Percentiles rank a stretch among this genome's conserved stretches.
Conservation (phyloP, 2,888 invertebrate genomes). For the Phengaris arion region DNA sequence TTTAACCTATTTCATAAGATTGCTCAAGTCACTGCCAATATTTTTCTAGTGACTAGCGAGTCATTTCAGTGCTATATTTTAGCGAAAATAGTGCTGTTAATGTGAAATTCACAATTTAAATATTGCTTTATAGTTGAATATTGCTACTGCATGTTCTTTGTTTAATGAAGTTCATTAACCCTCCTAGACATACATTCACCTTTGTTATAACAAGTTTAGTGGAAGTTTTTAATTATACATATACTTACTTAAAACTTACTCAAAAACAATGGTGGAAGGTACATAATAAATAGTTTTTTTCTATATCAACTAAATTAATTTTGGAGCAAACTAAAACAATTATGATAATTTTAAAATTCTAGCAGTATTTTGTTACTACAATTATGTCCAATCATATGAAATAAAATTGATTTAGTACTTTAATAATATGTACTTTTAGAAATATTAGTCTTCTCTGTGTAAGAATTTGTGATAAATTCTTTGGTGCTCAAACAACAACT, state of each 20-base stretch:
- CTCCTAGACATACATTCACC: constrained; percentile 3
- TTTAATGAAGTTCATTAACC: constrained; percentile 15
- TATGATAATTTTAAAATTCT: no score
- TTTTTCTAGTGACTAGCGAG: neutral
- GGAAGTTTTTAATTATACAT: neutral
- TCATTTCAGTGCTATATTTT: neutral
- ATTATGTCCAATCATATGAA: no score
- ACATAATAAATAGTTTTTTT: neutral
- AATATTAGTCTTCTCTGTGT: no score
- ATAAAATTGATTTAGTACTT: no score
- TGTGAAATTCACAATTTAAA: neutral
- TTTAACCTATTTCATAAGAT: neutral
- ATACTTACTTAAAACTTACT: neutral
- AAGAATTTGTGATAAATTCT: no score
- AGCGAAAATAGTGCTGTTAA: neutral
- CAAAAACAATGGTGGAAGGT: neutral
- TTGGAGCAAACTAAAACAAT: neutral
- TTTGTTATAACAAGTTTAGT: neutral
- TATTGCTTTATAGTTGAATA: neutral
- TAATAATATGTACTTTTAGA: no score
- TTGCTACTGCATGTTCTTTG: neutral
- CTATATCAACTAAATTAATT: neutral
- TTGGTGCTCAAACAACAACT: no score
- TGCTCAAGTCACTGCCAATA: neutral
- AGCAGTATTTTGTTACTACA: no score